Evolutionary conservation across 37 sponge, comb jelly and placozoan genomes (phyloP), one percentile per base, ranked within the genome.

Genomic region (Petrosia ficiformis): DNA sequence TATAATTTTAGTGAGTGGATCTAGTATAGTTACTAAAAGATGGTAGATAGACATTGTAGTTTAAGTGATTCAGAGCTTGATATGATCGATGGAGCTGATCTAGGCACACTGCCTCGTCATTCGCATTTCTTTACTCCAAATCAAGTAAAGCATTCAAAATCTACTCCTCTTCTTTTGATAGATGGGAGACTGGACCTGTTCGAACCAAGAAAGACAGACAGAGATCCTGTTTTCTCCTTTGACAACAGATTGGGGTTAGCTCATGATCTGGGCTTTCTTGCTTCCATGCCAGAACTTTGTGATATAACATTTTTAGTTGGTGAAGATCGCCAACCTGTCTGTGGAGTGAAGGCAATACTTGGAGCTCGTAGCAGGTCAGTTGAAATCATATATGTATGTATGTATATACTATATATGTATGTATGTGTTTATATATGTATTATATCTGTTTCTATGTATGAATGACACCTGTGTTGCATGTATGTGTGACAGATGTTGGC

Each of bases 271-370:
- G 43, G 54, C 4, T 84, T 81, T 33, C 82, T 95, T 39, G 88
- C 95, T 24, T 70, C 57, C 42, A 84, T 97, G 92, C 94, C 97
- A 0, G 94, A 93, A 80, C 73, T 93, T 38, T 93, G 94, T 70
- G 97, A 97, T 68, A 87, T 93, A 4, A 97, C 94, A 14, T 97
- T 97, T 73, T 79, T 97, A 25, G 97, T 93, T 0, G 97, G 97
- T 16, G 77, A 87, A 30, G 91, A 90, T 44, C 67, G 82, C 33
- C 89, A 93, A 65, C 97, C 97, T 0, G 80, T 97, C 8, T 93
- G 91, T 64, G 97, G 84, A 25, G 97, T 97, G 30, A 77, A 76
- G 72, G 92, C 97, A 56, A 91, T 97, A 24, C 82, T 97, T 30
- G 94, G 92, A 8, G 94, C 97, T 24, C 56, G 97, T 40, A 93